These are phyloP conservation scores for Caenorhabditis sp. DNA, from an alignment of 2,888 invertebrate species.

Conservation along the genomic window DNA sequence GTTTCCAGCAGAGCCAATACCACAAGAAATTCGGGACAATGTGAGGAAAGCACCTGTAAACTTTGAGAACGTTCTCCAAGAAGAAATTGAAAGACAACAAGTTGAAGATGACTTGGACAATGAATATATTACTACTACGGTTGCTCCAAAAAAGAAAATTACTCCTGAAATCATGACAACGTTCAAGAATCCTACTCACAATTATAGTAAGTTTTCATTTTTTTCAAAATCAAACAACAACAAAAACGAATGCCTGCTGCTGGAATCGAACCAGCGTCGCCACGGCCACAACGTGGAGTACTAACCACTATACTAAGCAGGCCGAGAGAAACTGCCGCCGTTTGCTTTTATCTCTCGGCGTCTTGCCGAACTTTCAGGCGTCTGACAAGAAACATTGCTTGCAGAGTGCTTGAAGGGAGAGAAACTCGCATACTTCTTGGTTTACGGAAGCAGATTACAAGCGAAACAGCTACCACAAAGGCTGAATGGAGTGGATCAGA, in stretches of 20 bases:
- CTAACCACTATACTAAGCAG: conserved; percentile 77
- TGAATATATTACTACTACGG: conserved; percentile 47
- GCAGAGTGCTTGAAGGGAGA: conserved; percentile 68
- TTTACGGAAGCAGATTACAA: conserved; percentile 66
- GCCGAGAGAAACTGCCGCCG: conserved; percentile 29
- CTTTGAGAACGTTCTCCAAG: conserved; percentile 42
- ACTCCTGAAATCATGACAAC: conserved; percentile 40
- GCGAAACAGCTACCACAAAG: conserved; percentile 52
- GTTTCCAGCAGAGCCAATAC: conserved; percentile 37
- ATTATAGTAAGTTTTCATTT: conserved; percentile 43
- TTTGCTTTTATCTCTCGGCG: conserved; percentile 20
- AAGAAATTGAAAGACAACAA: conserved; percentile 50
- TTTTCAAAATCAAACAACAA: too few species aligned
- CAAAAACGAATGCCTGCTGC: conserved; percentile 55
- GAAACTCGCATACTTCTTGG: conserved; percentile 68
- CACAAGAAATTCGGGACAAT: conserved; percentile 18
- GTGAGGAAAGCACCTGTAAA: conserved; percentile 51
- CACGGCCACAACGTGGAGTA: conserved; percentile 81
- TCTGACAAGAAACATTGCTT: conserved; percentile 14
- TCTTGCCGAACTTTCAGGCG: neutral
- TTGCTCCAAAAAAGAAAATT: conserved; percentile 29
- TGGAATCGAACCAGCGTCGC: conserved; percentile 66
- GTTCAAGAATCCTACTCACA: conserved; percentile 55
- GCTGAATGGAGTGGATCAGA: conserved; percentile 70
- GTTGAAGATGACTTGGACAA: conserved; percentile 47